Evolutionary conservation across 2,797 vertebrate genomes (phyloP).

Genomic region (Centroberyx gerrardi): DNA sequence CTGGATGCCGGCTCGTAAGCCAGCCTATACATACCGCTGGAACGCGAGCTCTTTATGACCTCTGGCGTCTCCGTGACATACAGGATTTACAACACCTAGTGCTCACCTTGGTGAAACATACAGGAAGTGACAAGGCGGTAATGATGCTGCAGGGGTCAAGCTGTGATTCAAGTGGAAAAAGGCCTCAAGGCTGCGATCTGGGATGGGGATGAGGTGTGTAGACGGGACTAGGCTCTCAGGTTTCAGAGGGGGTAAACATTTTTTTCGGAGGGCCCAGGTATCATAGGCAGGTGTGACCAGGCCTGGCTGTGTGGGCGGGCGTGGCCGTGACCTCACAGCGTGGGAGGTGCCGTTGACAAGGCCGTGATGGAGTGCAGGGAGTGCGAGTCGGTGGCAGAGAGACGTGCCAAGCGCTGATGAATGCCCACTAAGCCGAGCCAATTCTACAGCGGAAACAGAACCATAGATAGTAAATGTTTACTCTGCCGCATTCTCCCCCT

Average conservation of each 20-base stretch:
- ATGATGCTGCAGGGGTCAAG: conserved; percentile 34
- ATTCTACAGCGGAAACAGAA: conserved; percentile 57
- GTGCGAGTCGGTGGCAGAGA: not conserved
- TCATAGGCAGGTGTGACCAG: conserved; percentile 69
- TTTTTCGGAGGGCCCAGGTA: conserved; percentile 35
- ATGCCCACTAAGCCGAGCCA: conserved; percentile 49
- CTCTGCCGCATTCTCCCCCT: conserved; percentile 19
- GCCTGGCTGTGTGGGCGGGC: conserved; percentile 48
- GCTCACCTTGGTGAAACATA: conserved; percentile 46
- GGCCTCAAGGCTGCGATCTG: conserved; percentile 52
- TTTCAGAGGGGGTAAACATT: conserved; percentile 45
- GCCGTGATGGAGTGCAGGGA: conserved; percentile 41
- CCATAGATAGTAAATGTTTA: conserved; percentile 72
- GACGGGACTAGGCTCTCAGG: conserved; percentile 10
- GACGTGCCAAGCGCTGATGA: conserved; percentile 59
- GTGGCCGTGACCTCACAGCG: conserved; percentile 60
- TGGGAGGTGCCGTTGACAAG: conserved; percentile 64
- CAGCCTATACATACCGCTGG: conserved; percentile 18
- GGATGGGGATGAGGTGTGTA: conserved; percentile 19
- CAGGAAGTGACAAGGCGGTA: conserved; percentile 44
- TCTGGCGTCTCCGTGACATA: conserved; percentile 23
- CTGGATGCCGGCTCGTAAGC: conserved; percentile 55
- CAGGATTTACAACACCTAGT: conserved; percentile 45
- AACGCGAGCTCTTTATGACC: conserved; percentile 32
- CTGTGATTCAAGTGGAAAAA: conserved; percentile 46